These are phyloP conservation scores for Drosophila serrata DNA, from an alignment of 1,140 invertebrate species.

Conservation along the genomic window DNA sequence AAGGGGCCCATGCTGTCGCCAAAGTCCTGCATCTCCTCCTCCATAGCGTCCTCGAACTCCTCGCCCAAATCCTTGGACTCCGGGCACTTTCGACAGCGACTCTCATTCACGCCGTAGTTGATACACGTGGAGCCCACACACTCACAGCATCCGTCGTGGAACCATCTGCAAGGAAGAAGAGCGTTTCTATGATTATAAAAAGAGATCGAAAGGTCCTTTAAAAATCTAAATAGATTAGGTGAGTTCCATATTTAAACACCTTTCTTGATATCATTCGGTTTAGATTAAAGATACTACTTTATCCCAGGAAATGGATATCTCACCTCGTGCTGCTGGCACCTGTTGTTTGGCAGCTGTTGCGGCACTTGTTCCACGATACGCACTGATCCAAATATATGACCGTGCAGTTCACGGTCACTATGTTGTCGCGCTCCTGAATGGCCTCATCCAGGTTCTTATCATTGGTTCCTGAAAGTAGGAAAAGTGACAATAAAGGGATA, in stretches of 20 bases:
- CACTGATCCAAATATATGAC: conserved; percentile 97
- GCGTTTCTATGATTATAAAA: neutral
- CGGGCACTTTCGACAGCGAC: conserved; percentile 78
- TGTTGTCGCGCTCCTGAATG: conserved; percentile 84
- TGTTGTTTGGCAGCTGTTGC: conserved; percentile 73
- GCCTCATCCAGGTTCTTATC: conserved; percentile 74
- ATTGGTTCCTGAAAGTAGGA: conserved; percentile 42
- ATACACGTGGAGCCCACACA: conserved; percentile 96
- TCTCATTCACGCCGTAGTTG: conserved; percentile 97
- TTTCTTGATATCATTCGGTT: neutral
- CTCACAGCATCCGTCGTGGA: conserved; percentile 98
- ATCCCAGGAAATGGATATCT: too few species aligned
- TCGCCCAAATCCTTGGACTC: conserved; percentile 75
- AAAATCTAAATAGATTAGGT: neutral
- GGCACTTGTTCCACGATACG: conserved; percentile 94
- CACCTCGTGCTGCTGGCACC: conserved; percentile 83
- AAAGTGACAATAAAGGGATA: neutral
- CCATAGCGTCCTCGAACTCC: conserved; percentile 65
- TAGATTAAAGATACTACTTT: too few species aligned
- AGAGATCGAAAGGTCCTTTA: neutral
- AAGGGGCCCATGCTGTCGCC: conserved; percentile 81
- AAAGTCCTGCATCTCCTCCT: conserved; percentile 82
- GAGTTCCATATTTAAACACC: too few species aligned
- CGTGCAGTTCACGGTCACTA: conserved; percentile 94
- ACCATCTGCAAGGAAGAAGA: conserved; percentile 89